Percentiles rank a stretch among this genome's conserved stretches.
These are phyloP conservation scores for Macrosiphum euphorbiae DNA, from an alignment of 2,888 invertebrate genomes.

Conservation along the genomic window DNA sequence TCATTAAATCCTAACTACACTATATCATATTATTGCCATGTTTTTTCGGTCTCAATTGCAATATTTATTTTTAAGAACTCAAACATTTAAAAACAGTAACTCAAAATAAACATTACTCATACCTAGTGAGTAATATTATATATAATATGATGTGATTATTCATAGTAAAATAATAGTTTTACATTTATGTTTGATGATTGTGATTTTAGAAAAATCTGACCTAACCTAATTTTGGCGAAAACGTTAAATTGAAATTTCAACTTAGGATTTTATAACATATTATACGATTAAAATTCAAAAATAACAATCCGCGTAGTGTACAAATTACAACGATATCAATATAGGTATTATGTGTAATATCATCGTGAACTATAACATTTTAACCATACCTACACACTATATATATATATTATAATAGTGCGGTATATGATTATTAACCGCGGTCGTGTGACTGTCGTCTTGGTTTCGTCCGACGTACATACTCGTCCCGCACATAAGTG, in stretches of 20 bases:
- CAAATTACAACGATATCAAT: not conserved
- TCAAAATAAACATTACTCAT: not conserved
- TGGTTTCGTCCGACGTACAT: not conserved
- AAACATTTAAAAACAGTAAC: not conserved
- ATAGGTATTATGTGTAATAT: no score
- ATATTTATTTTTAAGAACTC: not conserved
- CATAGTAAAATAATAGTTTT: not conserved
- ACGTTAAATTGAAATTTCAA: not conserved
- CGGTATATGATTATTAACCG: no score
- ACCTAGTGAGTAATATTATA: not conserved
- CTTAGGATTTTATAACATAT: not conserved
- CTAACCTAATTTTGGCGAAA: not conserved
- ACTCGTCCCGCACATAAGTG: not conserved
- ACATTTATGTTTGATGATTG: not conserved
- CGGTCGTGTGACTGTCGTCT: not conserved
- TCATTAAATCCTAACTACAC: not conserved
- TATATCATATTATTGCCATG: not conserved
- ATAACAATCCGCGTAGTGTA: not conserved
- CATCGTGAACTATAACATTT: no score
- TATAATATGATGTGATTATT: not conserved
- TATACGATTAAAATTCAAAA: not conserved
- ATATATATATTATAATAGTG: no score
- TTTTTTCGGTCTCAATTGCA: not conserved
- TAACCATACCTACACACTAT: no score
- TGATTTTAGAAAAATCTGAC: not conserved